phyloP scores from a whole-genome alignment of 2,888 invertebrate genomes.

The Polymixis flavicincta region DNA sequence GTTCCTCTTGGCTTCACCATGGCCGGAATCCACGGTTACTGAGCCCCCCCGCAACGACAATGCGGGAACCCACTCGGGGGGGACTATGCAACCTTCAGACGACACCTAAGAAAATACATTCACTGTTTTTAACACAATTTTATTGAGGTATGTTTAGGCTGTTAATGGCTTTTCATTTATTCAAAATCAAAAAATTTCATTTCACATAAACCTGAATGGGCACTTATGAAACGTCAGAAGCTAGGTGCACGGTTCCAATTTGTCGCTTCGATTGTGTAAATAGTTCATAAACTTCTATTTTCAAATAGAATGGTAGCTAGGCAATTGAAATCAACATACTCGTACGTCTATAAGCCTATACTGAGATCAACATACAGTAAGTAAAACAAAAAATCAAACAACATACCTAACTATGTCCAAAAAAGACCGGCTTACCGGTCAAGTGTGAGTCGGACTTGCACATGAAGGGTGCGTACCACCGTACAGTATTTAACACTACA shows the following conservation, averaged over 20 bases:
- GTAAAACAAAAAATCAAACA: too few species aligned
- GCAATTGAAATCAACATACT: neutral
- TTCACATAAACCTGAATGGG: too few species aligned
- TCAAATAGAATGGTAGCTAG: neutral
- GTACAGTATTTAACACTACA: too few species aligned
- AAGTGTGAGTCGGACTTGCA: too few species aligned
- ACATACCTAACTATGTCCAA: neutral
- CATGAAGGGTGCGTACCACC: too few species aligned
- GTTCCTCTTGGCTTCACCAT: too few species aligned
- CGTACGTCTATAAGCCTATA: neutral
- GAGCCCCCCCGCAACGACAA: too few species aligned
- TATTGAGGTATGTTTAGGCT: conserved; percentile 34
- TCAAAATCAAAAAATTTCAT: too few species aligned
- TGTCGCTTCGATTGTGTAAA: conserved; percentile 21
- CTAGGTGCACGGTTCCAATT: too few species aligned
- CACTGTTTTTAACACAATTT: conserved; percentile 31
- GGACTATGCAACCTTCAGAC: conserved; percentile 12
- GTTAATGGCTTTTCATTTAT: conserved; percentile 31
- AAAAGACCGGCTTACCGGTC: neutral
- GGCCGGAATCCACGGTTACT: too few species aligned
- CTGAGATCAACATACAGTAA: neutral
- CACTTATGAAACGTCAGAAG: too few species aligned
- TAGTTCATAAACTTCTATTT: neutral
- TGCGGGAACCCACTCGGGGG: too few species aligned
- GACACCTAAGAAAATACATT: neutral